Percentiles rank a stretch among this genome's conserved stretches.
phyloP scores from a whole-genome alignment of 2,888 invertebrate species.

The Drosophila conformis region DNA sequence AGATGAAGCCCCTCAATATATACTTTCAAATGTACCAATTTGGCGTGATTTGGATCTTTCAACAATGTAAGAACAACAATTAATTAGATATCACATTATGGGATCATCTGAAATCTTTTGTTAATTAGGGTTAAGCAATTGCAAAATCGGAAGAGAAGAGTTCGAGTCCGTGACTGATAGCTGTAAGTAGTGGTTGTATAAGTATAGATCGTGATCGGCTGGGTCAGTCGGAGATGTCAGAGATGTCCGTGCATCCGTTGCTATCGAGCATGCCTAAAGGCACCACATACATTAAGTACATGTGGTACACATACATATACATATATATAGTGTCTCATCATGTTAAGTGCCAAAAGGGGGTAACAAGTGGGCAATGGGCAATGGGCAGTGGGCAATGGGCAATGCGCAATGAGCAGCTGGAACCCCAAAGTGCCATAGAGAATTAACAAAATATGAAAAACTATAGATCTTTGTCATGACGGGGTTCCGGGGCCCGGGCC shows the following conservation, averaged over 20 bases:
- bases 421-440: constrained; percentile 67
- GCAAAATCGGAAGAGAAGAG: constrained; percentile 35
- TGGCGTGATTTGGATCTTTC: not conserved
- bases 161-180: constrained; percentile 17
- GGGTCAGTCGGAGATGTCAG: constrained; percentile 73
- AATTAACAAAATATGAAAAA: constrained; percentile 73
- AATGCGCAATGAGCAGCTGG: constrained; percentile 32
- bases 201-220: constrained; percentile 40
- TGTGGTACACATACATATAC: not conserved
- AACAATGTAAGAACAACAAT: constrained; percentile 1
- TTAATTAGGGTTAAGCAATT: constrained; percentile 30
- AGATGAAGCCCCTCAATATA: not conserved
- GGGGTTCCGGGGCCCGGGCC: constrained; percentile 28
- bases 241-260: constrained; percentile 62
- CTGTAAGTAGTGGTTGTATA: constrained; percentile 14
- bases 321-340: constrained; percentile 36
- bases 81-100: not conserved
- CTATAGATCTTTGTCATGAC: constrained; percentile 77
- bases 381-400: constrained; percentile 33
- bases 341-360: constrained; percentile 57
- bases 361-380: constrained; percentile 32
- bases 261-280: constrained; percentile 26
- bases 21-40: not conserved
- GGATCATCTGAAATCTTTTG: constrained; percentile 26
- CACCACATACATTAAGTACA: not conserved